These are phyloP conservation scores for Maniola jurtina DNA, from an alignment of 1,140 invertebrate species.

Conservation along the genomic window DNA sequence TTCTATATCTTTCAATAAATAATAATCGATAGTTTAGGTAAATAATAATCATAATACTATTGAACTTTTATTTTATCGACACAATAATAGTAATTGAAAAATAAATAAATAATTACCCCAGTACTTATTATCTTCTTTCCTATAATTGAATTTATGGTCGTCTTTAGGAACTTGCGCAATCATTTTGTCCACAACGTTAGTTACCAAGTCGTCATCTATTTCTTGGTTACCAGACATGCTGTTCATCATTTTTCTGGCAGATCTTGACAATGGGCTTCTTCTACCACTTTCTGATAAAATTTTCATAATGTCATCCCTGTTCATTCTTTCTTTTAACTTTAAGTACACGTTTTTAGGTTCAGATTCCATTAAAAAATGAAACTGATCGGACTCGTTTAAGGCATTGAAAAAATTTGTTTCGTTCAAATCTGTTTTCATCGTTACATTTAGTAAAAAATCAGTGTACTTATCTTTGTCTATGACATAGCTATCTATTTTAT, in stretches of 20 bases:
- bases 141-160: conserved; percentile 45
- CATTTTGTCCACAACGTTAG: conserved; percentile 50
- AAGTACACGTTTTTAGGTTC: conserved; percentile 57
- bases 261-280: conserved; percentile 38
- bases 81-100: too few relatives aligned
- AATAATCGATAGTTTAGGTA: too few relatives aligned
- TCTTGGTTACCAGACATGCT: conserved; percentile 23
- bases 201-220: conserved; percentile 17
- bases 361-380: conserved; percentile 37
- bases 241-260: conserved; percentile 50
- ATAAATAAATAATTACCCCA: conserved; percentile 46
- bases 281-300: conserved; percentile 45
- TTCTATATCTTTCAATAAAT: too few relatives aligned
- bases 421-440: conserved; percentile 42
- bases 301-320: conserved; percentile 59
- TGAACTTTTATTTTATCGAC: too few relatives aligned
- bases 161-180: conserved; percentile 49
- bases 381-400: conserved; percentile 51
- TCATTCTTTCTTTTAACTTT: conserved; percentile 64
- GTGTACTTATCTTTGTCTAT: conserved; percentile 47
- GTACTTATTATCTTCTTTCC: conserved; percentile 47
- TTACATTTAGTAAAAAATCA: conserved; percentile 47
- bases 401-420: conserved; percentile 58
- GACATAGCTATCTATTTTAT: conserved; percentile 49
- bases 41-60: too few relatives aligned